These are phyloP conservation scores for Cremastinae sp. DNA, from an alignment of 2,888 invertebrate genomes.

Conservation along the genomic window DNA sequence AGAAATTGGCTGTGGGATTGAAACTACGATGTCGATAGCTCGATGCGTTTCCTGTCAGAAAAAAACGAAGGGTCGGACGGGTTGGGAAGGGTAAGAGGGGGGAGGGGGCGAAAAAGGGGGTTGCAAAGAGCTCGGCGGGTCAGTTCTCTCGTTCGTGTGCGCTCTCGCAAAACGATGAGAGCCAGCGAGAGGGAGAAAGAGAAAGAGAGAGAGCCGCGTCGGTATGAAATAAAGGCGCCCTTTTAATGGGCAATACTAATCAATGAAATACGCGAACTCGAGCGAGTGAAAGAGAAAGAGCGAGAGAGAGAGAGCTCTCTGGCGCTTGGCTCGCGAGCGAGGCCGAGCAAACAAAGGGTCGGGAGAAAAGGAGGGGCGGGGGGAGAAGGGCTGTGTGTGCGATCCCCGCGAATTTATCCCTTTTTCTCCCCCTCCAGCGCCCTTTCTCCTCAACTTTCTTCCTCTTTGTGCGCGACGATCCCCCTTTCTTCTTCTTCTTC, in stretches of 20 bases:
- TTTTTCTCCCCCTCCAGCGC: constrained; percentile 46
- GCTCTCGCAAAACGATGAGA: constrained; percentile 7
- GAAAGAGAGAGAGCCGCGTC: constrained; percentile 58
- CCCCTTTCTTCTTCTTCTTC: constrained; percentile 55
- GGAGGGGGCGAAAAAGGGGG: constrained; percentile 30
- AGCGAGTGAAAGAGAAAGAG: constrained; percentile 70
- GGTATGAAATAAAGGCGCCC: constrained; percentile 76
- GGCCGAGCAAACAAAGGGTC: constrained; percentile 77
- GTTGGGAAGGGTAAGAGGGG: constrained; percentile 30
- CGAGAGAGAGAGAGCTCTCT: constrained; percentile 64
- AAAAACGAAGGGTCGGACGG: constrained; percentile 35
- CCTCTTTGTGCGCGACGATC: constrained; percentile 39
- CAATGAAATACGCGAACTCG: constrained; percentile 77
- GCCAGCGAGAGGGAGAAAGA: constrained; percentile 43
- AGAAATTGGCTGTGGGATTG: constrained; percentile 49
- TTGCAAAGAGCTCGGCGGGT: constrained; percentile 38
- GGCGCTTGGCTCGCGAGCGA: constrained; percentile 69
- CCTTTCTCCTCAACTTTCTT: constrained; percentile 42
- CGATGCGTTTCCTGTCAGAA: constrained; percentile 53
- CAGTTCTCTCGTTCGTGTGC: constrained; percentile 42
- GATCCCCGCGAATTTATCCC: constrained; percentile 35
- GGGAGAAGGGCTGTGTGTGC: constrained; percentile 55
- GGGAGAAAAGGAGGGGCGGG: too few species aligned
- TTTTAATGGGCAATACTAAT: constrained; percentile 80
- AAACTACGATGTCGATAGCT: constrained; percentile 47